Conservation (phyloP, 2,797 vertebrate genomes). For the Cygnus olor region DNA sequence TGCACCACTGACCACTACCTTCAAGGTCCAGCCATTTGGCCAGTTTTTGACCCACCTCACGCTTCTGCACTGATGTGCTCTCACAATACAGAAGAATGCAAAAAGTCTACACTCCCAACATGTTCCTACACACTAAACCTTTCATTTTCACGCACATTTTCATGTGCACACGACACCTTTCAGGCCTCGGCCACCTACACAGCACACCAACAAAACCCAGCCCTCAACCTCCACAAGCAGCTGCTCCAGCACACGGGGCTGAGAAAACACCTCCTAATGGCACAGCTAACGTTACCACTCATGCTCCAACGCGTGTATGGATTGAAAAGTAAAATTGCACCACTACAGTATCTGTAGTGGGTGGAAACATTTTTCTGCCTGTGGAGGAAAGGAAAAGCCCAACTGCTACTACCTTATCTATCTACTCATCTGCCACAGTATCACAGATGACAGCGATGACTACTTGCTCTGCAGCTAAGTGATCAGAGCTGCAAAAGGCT, state of each 20-base stretch:
- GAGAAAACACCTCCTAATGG: neutral
- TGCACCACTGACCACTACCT: too few relatives aligned
- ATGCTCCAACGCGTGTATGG: accelerated
- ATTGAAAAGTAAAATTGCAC: neutral
- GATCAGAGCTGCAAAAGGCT: neutral
- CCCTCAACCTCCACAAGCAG: neutral
- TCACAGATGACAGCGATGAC: neutral
- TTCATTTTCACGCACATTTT: neutral
- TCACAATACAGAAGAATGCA: neutral
- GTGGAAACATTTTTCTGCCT: neutral
- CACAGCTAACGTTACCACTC: neutral
- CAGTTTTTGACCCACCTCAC: neutral
- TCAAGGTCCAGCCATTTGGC: too few relatives aligned
- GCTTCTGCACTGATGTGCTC: neutral
- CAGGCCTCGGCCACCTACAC: neutral
- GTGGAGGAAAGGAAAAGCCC: constrained; percentile 18
- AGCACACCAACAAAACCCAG: neutral
- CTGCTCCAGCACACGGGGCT: neutral
- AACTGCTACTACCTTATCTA: neutral
- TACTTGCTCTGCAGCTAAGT: neutral
- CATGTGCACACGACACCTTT: neutral
- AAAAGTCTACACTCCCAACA: neutral
- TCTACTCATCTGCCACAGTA: neutral
- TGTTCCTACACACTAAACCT: neutral
- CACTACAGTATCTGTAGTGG: accelerated